Percentiles rank a stretch among this genome's conserved stretches.
Evolutionary conservation across 2,888 invertebrate genomes (phyloP).

Genomic region (Xestia rhomboidea): DNA sequence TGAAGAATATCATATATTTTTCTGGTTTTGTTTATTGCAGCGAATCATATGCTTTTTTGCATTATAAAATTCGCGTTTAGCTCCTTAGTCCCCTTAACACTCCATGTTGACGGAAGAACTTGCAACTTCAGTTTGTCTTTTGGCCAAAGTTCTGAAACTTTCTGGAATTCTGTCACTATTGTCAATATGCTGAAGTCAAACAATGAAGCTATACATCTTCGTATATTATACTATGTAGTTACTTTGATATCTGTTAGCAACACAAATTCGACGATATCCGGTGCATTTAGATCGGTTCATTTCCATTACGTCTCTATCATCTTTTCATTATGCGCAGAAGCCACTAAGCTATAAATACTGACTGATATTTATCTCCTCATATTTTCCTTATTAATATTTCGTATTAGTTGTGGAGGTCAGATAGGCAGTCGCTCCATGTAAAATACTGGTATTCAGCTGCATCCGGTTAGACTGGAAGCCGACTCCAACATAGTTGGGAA

Average conservation of each 20-base stretch:
- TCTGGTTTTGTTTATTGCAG: too few species aligned
- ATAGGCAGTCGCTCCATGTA: too few species aligned
- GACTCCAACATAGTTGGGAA: too few species aligned
- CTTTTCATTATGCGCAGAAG: conserved; percentile 19
- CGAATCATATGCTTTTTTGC: too few species aligned
- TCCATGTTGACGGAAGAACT: conserved; percentile 4
- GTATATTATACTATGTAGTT: conserved; percentile 7
- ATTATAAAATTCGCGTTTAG: too few species aligned
- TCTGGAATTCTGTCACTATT: conserved; percentile 1
- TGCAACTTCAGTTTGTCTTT: conserved; percentile 5
- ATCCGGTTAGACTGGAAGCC: too few species aligned
- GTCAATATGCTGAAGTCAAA: conserved; percentile 1
- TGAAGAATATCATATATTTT: too few species aligned
- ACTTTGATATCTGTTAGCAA: conserved; percentile 22
- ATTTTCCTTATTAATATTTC: too few species aligned
- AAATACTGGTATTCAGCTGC: too few species aligned
- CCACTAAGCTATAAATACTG: conserved; percentile 4
- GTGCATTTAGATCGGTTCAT: conserved; percentile 28
- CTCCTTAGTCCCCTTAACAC: too few species aligned
- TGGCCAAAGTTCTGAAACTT: not conserved
- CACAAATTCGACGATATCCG: conserved; percentile 11
- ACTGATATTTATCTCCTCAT: conserved; percentile 14
- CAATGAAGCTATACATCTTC: conserved; percentile 17
- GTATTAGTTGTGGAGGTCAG: too few species aligned
- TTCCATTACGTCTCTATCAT: conserved; percentile 34